A percentile compares a stretch with the other conserved stretches of the same genome.
phyloP scores from a whole-genome alignment of 1,140 invertebrate genomes.

The Bilobella aurantiaca region DNA sequence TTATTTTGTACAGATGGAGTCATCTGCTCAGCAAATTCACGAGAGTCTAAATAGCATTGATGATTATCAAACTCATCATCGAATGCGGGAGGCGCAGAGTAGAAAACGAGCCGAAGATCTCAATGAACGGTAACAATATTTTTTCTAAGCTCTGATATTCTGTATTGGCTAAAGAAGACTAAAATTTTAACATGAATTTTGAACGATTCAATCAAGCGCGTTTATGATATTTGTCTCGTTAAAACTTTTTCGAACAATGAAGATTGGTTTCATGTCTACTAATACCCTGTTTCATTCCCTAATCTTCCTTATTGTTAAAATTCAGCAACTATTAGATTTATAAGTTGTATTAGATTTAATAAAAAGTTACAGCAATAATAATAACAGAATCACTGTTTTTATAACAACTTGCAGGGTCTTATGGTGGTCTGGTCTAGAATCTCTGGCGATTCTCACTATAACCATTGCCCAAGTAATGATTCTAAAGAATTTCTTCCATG shows the following conservation, averaged over 20 bases:
- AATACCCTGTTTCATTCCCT: too few species aligned
- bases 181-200: too few species aligned
- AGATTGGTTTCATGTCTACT: too few species aligned
- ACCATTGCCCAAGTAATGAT: constrained; percentile 81
- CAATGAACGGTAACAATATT: constrained; percentile 60
- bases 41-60: constrained; percentile 72
- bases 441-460: constrained; percentile 69
- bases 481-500: constrained; percentile 89
- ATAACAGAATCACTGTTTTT: background rate
- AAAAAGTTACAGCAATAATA: background rate
- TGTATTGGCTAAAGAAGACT: too few species aligned
- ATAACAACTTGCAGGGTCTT: constrained; percentile 53
- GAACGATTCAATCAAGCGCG: too few species aligned
- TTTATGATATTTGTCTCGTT: too few species aligned
- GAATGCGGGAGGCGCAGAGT: constrained; percentile 83
- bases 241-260: too few species aligned
- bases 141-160: too few species aligned
- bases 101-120: constrained; percentile 90
- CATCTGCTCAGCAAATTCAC: constrained; percentile 77
- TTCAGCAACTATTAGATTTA: too few species aligned
- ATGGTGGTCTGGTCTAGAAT: constrained; percentile 84
- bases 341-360: background rate
- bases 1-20: constrained; percentile 64
- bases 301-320: too few species aligned
- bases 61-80: constrained; percentile 93